Base-by-base conservation (phyloP, 2,888 invertebrate genomes). In the Lithophane socia region DNA sequence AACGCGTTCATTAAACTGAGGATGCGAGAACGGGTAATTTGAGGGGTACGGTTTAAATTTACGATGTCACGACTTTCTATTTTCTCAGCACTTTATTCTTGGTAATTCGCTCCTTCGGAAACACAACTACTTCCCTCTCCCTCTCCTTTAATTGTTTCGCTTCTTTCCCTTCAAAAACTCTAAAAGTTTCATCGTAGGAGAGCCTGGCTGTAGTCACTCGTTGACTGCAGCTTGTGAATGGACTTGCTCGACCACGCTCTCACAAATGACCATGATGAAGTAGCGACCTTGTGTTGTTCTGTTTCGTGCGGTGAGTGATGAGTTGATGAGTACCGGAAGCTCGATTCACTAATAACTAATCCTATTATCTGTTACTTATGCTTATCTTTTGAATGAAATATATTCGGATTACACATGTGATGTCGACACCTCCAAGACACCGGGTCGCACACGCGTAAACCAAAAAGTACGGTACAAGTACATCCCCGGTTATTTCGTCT, bases 171-270 rank as follows among this genome's bases (percentile, higher is more conserved):
- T 2, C 4, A n/a, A n/a, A n/a, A n/a, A n/a, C n/a, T n/a, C n/a
- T 54, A n/a, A 21, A 21, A 64, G 3, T 66, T 0, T 21, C 8
- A 60, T 29, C 44, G 64, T 80, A 58, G 60, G 18, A 80, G 69
- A 80, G 72, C 54, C 72, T n/a, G 63, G 60, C 58, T 73, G 52
- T 24, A n/a, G 63, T 56, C 24, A 21, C 9, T 44, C 3, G 7
- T 12, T 49, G 63, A 16, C 29, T 56, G 1, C 61, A 21, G 60
- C 79, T 77, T 47, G 47, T 63, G 47, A 68, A 24, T 12, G 78
- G 60, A 56, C 65, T 63, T 64, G 79, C 60, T 83, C 79, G 56
- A 54, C 70, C 79, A 83, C 67, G 29, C 71, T 69, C 64, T 58
- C 61, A 66, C 68, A 42, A 49, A 12, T 63, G 8, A 76, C 58